Evolutionary conservation across 2,797 vertebrate genomes (phyloP), one percentile per base, ranked within the genome.

Genomic region (Vipera ursinii): DNA sequence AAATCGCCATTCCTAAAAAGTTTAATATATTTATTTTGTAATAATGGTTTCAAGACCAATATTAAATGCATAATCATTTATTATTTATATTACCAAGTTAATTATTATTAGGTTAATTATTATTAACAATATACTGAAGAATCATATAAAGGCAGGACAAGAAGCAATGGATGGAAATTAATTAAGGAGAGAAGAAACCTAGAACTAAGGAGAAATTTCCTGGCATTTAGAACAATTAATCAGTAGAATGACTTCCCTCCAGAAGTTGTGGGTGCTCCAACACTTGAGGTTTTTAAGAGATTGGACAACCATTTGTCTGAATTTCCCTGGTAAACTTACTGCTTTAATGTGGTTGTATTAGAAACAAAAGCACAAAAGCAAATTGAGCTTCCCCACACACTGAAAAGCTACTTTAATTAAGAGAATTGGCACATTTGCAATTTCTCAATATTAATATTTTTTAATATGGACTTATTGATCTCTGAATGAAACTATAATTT

Each of bases 401-500:
- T 65, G 88, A 95, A 91, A 92, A 94, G 17, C 22, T 91, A 15
- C 89, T 95, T 92, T 73, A 59, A 90, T 13, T 69, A 38, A 65
- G 26, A 57, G 53, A 87, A 94, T 90, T 10, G 90, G 85, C 56
- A 4, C 38, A 4, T 17, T 20, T 91, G 59, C 91, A 63, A 51
- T 56, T 48, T 56, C 59, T 89, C 69, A 93, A 82, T 60, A 88
- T 55, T 87, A 2, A 53, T 93, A 92, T n/a, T 89, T 6, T 89
- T 89, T 92, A 44, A 69, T 87, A 89, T 26, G 59, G 28, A 94
- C 95, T n/a, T n/a, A 65, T 10, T 90, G 91, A 94, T 91, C 65
- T 53, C 91, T 93, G 61, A 94, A 89, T 95, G 53, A 90, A 90
- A 78, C 17, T 78, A 38, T 94, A 93, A 90, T 91, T 95, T 95